Evolutionary conservation across 2,888 invertebrate species (phyloP), one percentile per base, ranked within the genome.

Genomic region (Standfussiana lucernea): DNA sequence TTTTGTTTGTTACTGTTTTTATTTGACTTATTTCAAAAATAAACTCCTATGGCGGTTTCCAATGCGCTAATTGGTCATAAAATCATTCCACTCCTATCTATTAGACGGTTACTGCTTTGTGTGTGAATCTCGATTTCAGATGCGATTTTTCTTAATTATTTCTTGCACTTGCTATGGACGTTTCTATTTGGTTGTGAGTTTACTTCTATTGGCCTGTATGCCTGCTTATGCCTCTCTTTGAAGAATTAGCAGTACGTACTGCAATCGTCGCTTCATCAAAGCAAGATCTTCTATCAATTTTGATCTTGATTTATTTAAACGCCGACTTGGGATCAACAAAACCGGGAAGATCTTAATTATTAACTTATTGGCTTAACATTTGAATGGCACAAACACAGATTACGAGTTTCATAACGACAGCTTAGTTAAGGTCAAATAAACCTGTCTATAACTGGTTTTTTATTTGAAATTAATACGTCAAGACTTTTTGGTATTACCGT

Each of bases 61-160:
- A 77, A 66, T 73, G 75, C 82, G 69, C 86, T 87, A 86, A 89
- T 88, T 86, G 85, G 80, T 83, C 82, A 86, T 86, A 89, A 88
- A 88, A 83, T 82, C 85, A 85, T 80, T 84, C 70, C 72, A 45
- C 5, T 59, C 35, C 62, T 83, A 88, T 86, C 86, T 56, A 62
- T 47, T 45, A 64, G 69, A 67, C 65, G 65, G 70, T 79, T 67
- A 70, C 64, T 69, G 72, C 86, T n/a, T n/a, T n/a, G 80, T 82
- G 69, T 77, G 84, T 77, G 81, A 75, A 85, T 83, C 80, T 75
- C 72, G 66, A 75, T 70, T 71, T 61, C n/a, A 59, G 56, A 68
- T 50, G 50, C 35, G 70, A 72, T 81, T 88, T 88, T 79, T 81
- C 86, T 83, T 76, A 62, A 76, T 77, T 45, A 75, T 82, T 75